These are phyloP conservation scores for Synanthedon tipuliformis DNA, from an alignment of 2,888 invertebrate genomes.

Conservation along the genomic window DNA sequence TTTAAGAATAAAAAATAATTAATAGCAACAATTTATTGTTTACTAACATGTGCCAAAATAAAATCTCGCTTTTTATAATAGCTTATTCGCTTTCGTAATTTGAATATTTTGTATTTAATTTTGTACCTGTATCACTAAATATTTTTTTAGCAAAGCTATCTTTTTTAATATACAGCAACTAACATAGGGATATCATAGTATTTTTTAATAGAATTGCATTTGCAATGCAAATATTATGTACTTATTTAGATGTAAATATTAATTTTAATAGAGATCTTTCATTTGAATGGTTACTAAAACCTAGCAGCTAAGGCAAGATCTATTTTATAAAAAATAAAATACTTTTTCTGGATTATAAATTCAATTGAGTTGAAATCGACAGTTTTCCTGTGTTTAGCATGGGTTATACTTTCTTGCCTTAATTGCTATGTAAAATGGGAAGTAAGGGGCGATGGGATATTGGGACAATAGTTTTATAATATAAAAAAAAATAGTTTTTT, in stretches of 20 bases:
- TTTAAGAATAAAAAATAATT: not conserved
- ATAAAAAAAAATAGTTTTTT: too few species aligned
- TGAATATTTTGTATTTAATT: not conserved
- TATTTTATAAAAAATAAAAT: not conserved
- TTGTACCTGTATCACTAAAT: not conserved
- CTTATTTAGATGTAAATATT: slow-evolving; percentile 19
- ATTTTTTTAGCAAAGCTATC: not conserved
- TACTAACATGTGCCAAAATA: slow-evolving; percentile 47
- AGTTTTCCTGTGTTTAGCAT: not conserved
- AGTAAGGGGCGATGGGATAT: slow-evolving; percentile 26
- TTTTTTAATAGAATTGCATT: not conserved
- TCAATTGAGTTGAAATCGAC: not conserved
- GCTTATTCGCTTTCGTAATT: not conserved
- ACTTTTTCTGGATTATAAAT: too few species aligned
- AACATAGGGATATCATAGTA: not conserved
- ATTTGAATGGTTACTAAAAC: slow-evolving; percentile 22
- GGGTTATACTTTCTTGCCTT: slow-evolving; percentile 36
- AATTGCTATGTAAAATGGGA: slow-evolving; percentile 53
- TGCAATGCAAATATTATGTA: slow-evolving; percentile 1
- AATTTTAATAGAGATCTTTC: slow-evolving; percentile 11
- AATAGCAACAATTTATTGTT: not conserved
- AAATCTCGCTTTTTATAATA: slow-evolving; percentile 5
- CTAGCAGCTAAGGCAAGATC: slow-evolving; percentile 57
- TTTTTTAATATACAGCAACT: not conserved
- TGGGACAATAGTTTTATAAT: slow-evolving; percentile 6